phyloP scores from a whole-genome alignment of 2,113 vertebrate species.

The Myiagra hebetior region DNA sequence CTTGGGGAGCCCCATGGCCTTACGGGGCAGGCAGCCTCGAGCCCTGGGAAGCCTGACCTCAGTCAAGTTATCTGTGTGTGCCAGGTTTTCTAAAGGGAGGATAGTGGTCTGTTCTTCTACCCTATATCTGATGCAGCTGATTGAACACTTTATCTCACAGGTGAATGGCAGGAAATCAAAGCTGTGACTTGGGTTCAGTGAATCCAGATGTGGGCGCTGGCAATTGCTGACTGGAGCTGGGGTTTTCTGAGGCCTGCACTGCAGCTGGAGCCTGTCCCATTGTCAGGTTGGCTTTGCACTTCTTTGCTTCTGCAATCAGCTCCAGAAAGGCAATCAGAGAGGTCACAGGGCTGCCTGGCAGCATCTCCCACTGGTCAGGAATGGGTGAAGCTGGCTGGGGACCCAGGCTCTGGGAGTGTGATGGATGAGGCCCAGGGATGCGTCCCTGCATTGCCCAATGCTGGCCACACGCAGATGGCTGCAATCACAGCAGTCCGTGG shows the following conservation, averaged over 20 bases:
- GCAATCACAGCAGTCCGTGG: background rate
- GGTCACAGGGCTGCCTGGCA: background rate
- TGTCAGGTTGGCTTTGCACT: background rate
- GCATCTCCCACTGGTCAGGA: background rate
- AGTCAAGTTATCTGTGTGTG: rapidly evolving
- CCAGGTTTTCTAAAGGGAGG: background rate
- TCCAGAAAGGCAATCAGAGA: background rate
- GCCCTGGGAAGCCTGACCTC: background rate
- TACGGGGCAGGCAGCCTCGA: rapidly evolving
- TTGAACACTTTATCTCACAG: background rate
- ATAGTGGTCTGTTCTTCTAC: rapidly evolving
- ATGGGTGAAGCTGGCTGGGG: background rate
- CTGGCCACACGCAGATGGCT: background rate
- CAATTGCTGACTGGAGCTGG: rapidly evolving
- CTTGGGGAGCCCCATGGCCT: background rate
- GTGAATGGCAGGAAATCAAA: background rate
- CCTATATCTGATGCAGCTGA: background rate
- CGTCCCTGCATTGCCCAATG: background rate
- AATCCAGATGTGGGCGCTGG: background rate
- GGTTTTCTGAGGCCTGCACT: rapidly evolving
- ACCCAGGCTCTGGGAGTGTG: background rate
- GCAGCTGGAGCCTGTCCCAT: background rate
- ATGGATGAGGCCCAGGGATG: background rate
- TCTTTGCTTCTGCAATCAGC: background rate
- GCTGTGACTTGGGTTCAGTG: background rate